These are phyloP conservation scores for Setophaga coronata DNA, from an alignment of 2,113 vertebrate genomes.

Conservation along the genomic window DNA sequence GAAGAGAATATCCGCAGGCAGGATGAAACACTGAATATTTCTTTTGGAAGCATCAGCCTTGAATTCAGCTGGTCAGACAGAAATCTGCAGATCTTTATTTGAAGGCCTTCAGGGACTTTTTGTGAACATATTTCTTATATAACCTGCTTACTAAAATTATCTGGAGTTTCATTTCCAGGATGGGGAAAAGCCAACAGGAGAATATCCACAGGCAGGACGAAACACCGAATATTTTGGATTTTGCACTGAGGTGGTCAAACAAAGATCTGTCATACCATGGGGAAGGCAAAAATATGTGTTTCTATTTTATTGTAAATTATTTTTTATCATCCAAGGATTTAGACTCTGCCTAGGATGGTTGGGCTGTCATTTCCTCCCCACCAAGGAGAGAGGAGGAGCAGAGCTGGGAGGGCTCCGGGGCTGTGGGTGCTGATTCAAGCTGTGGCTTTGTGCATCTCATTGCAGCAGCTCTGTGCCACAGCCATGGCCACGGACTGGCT, in stretches of 20 bases:
- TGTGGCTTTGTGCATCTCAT: neutral
- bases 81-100: too few relatives aligned
- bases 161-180: neutral
- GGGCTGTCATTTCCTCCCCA: neutral
- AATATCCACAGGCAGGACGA: neutral
- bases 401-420: neutral
- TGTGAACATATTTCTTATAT: neutral
- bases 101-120: neutral
- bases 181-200: neutral
- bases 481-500: conserved; percentile 93
- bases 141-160: neutral
- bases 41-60: too few relatives aligned
- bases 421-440: neutral
- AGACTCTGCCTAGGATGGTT: accelerated
- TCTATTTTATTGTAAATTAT: neutral
- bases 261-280: accelerated
- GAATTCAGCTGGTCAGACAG: too few relatives aligned
- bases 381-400: neutral
- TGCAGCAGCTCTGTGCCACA: neutral
- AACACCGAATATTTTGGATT: neutral
- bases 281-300: neutral
- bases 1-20: too few relatives aligned
- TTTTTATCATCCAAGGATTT: neutral
- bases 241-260: neutral
- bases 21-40: too few relatives aligned